A percentile compares a stretch with the other conserved stretches of the same genome.
Conservation (phyloP, 1,140 invertebrate species). For the Schlechtendalia chinensis region DNA sequence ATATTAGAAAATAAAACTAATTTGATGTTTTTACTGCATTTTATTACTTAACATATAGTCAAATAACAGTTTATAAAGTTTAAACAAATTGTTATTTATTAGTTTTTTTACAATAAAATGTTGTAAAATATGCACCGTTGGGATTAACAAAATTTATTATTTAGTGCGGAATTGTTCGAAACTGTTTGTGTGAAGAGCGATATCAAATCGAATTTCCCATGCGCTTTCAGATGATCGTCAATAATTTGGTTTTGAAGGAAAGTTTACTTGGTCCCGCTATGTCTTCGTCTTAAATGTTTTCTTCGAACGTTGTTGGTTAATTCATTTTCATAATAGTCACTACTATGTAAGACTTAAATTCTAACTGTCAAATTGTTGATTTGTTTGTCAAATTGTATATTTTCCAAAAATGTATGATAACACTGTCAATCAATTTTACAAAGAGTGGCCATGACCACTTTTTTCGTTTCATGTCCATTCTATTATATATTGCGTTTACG, state of each 20-base stretch:
- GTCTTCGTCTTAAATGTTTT: neutral
- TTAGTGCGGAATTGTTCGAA: too few relatives aligned
- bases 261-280: neutral
- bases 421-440: too few relatives aligned
- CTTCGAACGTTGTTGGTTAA: neutral
- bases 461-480: constrained; percentile 53
- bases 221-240: constrained; percentile 15
- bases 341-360: constrained; percentile 21
- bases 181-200: neutral
- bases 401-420: too few relatives aligned
- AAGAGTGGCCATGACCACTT: constrained; percentile 54
- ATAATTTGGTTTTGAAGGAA: constrained; percentile 37
- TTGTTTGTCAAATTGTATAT: too few relatives aligned
- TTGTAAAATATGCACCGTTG: neutral
- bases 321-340: neutral
- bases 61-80: too few relatives aligned
- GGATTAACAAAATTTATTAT: neutral
- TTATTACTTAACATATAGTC: too few relatives aligned
- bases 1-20: neutral
- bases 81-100: too few relatives aligned
- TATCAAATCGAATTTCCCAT: constrained; percentile 16
- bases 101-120: constrained; percentile 14
- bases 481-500: constrained; percentile 53
- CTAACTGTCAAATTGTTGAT: too few relatives aligned
- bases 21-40: too few relatives aligned